These are phyloP conservation scores for Aplocera efformata DNA, from an alignment of 2,888 invertebrate genomes.

Conservation along the genomic window DNA sequence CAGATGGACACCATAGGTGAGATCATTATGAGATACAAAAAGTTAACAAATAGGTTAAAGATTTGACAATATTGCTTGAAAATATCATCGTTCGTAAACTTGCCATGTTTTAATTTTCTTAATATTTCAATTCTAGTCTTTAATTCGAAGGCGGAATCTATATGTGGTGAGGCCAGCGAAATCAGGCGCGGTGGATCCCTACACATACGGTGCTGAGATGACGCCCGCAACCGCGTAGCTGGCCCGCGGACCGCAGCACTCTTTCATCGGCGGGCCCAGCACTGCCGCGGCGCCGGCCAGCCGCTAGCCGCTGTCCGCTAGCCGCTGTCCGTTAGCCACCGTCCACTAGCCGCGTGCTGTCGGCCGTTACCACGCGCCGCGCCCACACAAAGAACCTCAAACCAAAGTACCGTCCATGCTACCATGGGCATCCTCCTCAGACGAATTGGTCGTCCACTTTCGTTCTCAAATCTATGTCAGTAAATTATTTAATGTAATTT, in stretches of 20 bases:
- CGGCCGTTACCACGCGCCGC: slow-evolving; percentile 26
- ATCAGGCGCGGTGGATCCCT: slow-evolving; percentile 78
- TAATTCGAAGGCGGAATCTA: slow-evolving; percentile 82
- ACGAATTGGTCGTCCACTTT: slow-evolving; percentile 57
- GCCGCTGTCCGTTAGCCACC: too few species aligned
- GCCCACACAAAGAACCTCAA: slow-evolving; percentile 66
- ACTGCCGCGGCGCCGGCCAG: slow-evolving; percentile 1
- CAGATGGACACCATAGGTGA: slow-evolving; percentile 83
- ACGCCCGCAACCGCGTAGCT: slow-evolving; percentile 54
- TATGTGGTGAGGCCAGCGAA: slow-evolving; percentile 82
- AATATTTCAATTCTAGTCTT: slow-evolving; percentile 77
- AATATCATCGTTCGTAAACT: not conserved
- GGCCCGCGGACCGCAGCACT: slow-evolving; percentile 21
- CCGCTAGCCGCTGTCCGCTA: slow-evolving; percentile 18
- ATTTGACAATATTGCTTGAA: not conserved
- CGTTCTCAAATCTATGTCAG: slow-evolving; percentile 72
- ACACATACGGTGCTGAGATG: slow-evolving; percentile 76
- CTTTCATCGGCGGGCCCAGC: slow-evolving; percentile 4
- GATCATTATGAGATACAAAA: slow-evolving; percentile 2
- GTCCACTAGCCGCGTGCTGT: too few species aligned
- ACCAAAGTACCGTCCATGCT: slow-evolving; percentile 68
- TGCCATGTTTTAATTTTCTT: slow-evolving; percentile 27
- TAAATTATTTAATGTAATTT: slow-evolving; percentile 78
- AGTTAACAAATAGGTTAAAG: not conserved
- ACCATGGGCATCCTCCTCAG: slow-evolving; percentile 52